phyloP scores from a whole-genome alignment of 1,140 invertebrate species.

The Chironomus tepperi region DNA sequence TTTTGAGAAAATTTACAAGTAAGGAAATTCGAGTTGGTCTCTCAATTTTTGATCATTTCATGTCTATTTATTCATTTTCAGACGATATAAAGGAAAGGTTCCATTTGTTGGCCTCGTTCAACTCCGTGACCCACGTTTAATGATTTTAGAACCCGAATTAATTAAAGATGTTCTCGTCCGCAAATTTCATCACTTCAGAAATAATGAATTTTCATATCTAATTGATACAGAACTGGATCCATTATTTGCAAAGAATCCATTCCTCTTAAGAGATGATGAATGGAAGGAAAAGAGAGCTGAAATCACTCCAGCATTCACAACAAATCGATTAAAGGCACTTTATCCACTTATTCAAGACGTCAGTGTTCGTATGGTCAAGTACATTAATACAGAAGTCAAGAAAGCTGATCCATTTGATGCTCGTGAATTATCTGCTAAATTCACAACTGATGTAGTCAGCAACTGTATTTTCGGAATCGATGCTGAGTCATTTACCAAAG shows the following conservation, averaged over 20 bases:
- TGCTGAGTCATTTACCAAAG: slow-evolving; percentile 32
- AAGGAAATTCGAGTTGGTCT: too few species aligned
- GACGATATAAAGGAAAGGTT: slow-evolving; percentile 33
- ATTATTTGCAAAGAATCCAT: neutral
- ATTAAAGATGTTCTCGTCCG: slow-evolving; percentile 44
- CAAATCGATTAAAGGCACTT: neutral
- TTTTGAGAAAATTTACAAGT: neutral
- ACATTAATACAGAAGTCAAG: neutral
- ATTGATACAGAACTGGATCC: neutral
- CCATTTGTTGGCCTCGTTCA: slow-evolving; percentile 40
- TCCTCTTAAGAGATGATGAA: neutral
- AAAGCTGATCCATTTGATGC: neutral
- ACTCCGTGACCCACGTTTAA: slow-evolving; percentile 39
- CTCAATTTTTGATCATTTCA: too few species aligned
- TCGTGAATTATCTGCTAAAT: slow-evolving; percentile 35
- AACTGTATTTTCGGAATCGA: slow-evolving; percentile 43
- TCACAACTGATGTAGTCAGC: slow-evolving; percentile 44
- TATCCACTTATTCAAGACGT: neutral
- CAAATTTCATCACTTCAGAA: slow-evolving; percentile 41
- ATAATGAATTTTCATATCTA: slow-evolving; percentile 32
- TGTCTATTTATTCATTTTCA: slow-evolving; percentile 25
- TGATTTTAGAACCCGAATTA: slow-evolving; percentile 44
- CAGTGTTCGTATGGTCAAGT: neutral
- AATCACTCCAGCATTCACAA: slow-evolving; percentile 23
- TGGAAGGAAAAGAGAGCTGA: slow-evolving; percentile 22